Evolutionary conservation across 2,797 vertebrate species (phyloP), one percentile per base, ranked within the genome.

Genomic region (Podarcis siculus): DNA sequence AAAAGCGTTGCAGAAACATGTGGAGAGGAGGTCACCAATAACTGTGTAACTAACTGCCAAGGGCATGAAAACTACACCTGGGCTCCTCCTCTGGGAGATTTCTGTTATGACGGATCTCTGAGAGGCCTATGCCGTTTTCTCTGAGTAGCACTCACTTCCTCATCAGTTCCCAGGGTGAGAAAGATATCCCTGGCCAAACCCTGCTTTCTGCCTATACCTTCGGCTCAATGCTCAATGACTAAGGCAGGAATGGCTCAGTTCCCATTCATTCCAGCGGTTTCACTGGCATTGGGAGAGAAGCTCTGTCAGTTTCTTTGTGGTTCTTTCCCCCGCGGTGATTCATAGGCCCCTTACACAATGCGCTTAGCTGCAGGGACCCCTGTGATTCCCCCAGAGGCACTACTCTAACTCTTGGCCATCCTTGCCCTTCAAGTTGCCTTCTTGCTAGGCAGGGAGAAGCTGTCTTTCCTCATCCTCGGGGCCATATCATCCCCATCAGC

Each of bases 141-240:
- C 37, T 64, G 13, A 72, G 85, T 89, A 86, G 42, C 67, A 23
- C n/a, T 91, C 71, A 30, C 67, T 92, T 88, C 83, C 82, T 81
- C 64, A 35, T 21, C 0, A 8, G 86, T 90, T 73, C 42, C 55
- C 0, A 2, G 82, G 61, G 58, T 0, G 0, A 94, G 82, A 72
- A 85, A 79, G 39, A 82, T 0, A 0, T 13, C 79, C 87, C 78
- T 1, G 17, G 92, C 92, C 91, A 92, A 86, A 79, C 5, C 13
- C 69, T 80, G 72, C 90, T 95, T 96, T 91, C 94, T 95, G 91
- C 92, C 75, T 45, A 76, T n/a, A 42, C n/a, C 81, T 0, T 10
- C 35, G 5, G 83, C 82, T 88, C 91, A 94, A 89, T 85, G 85
- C 10, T 49, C 66, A n/a, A 8, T 7, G 12, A 30, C 82, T 66